Evolutionary conservation across 2,888 invertebrate species (phyloP).

Genomic region (Andrena bucephala): DNA sequence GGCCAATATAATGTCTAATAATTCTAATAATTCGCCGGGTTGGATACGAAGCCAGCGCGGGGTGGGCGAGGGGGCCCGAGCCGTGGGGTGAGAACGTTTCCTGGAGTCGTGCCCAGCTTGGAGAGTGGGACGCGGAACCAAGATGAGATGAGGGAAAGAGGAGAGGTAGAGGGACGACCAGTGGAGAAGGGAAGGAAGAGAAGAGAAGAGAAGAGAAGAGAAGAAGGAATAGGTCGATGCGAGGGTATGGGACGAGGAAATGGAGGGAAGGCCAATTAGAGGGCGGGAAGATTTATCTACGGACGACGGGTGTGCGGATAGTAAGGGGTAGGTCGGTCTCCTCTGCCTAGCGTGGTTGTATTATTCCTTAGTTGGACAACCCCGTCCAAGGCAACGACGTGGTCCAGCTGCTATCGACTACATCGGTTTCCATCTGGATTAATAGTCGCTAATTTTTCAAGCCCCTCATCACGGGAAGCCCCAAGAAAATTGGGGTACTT

Average conservation of each 20-base stretch:
- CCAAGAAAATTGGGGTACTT: background rate
- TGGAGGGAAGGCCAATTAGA: constrained; percentile 85
- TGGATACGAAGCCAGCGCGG: constrained; percentile 62
- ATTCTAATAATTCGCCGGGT: constrained; percentile 82
- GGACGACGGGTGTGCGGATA: constrained; percentile 84
- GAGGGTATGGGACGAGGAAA: constrained; percentile 80
- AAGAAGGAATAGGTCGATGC: constrained; percentile 76
- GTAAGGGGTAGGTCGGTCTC: constrained; percentile 79
- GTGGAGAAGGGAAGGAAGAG: constrained; percentile 52
- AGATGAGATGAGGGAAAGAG: constrained; percentile 71
- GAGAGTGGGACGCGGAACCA: constrained; percentile 62
- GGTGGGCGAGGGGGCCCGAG: constrained; percentile 34
- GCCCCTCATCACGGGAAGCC: background rate
- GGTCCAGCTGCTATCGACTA: constrained; percentile 81
- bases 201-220: constrained; percentile 67
- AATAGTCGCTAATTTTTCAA: constrained; percentile 62
- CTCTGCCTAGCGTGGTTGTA: constrained; percentile 79
- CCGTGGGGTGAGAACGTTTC: constrained; percentile 74
- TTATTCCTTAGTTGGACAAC: constrained; percentile 82
- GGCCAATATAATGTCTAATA: constrained; percentile 84
- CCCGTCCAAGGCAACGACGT: constrained; percentile 77
- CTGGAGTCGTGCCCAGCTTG: constrained; percentile 81
- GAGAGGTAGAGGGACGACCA: constrained; percentile 43
- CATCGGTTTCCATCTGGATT: constrained; percentile 63
- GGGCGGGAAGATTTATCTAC: constrained; percentile 85